A percentile compares a stretch with the other conserved stretches of the same genome.
These are phyloP conservation scores for Dipodomys spectabilis DNA, from an alignment of 2,113 vertebrate genomes.

Conservation along the genomic window DNA sequence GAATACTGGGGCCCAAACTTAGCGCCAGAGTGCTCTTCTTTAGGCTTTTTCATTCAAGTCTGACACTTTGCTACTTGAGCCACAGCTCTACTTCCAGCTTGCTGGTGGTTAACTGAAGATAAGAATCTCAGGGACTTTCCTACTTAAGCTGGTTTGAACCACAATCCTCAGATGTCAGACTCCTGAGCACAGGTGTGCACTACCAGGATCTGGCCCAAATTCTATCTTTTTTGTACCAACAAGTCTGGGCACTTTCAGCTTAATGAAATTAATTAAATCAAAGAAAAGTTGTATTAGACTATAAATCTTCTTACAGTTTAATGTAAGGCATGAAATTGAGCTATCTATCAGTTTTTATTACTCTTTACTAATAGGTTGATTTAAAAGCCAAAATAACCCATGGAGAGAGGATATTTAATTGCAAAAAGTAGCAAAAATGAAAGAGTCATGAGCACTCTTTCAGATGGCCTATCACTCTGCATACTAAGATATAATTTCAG, in stretches of 20 bases:
- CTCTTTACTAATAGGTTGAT: neutral
- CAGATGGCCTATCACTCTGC: neutral
- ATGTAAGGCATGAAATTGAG: neutral
- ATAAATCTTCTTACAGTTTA: neutral
- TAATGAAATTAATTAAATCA: neutral
- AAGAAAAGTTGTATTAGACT: neutral
- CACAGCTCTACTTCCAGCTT: too few relatives aligned
- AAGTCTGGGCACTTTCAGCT: neutral
- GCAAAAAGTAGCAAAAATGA: neutral
- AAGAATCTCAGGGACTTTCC: too few relatives aligned
- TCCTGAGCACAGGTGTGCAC: too few relatives aligned
- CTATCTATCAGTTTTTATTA: neutral
- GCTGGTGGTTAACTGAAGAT: too few relatives aligned
- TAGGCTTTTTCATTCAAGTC: too few relatives aligned
- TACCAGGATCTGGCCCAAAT: too few relatives aligned
- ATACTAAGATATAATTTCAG: neutral
- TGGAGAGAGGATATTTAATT: neutral
- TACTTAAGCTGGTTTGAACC: too few relatives aligned
- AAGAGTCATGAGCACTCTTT: neutral
- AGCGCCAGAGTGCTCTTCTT: too few relatives aligned
- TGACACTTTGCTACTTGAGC: too few relatives aligned
- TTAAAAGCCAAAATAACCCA: neutral
- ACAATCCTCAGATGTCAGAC: too few relatives aligned
- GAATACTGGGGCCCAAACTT: too few relatives aligned
- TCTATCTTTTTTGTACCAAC: too few relatives aligned